A percentile compares a stretch with the other conserved stretches of the same genome.
Conservation (phyloP, 1,140 invertebrate genomes). For the Nymphalis io region DNA sequence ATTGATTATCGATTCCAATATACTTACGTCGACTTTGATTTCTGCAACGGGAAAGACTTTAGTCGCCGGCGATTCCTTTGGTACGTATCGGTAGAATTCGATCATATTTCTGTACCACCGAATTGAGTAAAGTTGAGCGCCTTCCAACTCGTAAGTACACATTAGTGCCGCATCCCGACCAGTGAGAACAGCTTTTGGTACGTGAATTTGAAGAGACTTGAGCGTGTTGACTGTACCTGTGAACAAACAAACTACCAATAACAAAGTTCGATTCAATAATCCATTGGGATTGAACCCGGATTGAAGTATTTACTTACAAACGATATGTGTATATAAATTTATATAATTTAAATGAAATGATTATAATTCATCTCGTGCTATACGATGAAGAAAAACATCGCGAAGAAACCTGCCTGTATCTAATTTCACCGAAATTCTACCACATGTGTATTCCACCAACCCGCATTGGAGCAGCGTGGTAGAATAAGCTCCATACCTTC, state of each 20-base stretch:
- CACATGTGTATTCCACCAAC: too few species aligned
- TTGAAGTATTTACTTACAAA: conserved; percentile 14
- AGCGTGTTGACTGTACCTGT: conserved; percentile 71
- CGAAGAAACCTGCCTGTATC: too few species aligned
- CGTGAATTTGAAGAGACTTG: conserved; percentile 81
- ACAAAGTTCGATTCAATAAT: conserved; percentile 19
- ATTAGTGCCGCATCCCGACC: conserved; percentile 85
- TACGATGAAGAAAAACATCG: too few species aligned
- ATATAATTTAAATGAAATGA: background rate
- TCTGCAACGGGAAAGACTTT: conserved; percentile 88
- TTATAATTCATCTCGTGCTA: too few species aligned
- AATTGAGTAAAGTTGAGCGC: conserved; percentile 88
- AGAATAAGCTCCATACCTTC: too few species aligned
- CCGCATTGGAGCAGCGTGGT: too few species aligned
- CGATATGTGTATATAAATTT: background rate
- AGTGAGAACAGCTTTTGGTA: conserved; percentile 83
- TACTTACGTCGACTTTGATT: conserved; percentile 89
- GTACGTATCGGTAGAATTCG: conserved; percentile 90
- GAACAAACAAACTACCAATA: conserved; percentile 40
- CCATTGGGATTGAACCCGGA: conserved; percentile 12
- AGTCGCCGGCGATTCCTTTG: conserved; percentile 86
- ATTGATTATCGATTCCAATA: background rate
- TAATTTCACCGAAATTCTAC: too few species aligned
- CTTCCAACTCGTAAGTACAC: conserved; percentile 90
- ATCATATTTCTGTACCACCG: conserved; percentile 91